Percentiles rank a stretch among this genome's conserved stretches.
phyloP scores from a whole-genome alignment of 1,140 invertebrate genomes.

The Eumaeus atala region DNA sequence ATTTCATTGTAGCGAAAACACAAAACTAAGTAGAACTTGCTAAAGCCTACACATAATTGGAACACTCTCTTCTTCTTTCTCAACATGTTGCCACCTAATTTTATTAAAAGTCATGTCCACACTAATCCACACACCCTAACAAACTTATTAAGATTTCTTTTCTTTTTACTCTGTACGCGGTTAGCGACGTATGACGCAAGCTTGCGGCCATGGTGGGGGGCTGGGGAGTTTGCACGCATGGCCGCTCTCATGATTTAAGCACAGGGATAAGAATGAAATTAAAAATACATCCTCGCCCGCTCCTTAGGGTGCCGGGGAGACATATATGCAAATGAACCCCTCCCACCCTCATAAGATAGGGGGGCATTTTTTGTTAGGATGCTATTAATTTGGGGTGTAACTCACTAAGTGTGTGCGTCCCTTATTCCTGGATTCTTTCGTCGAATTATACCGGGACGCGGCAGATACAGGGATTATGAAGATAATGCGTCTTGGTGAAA shows the following conservation, averaged over 20 bases:
- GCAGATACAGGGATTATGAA: slow-evolving; percentile 49
- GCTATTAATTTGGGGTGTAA: slow-evolving; percentile 73
- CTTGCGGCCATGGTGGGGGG: slow-evolving; percentile 44
- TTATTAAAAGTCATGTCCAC: slow-evolving; percentile 38
- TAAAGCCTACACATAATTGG: no score
- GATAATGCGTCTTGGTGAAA: slow-evolving; percentile 30
- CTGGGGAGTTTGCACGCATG: slow-evolving; percentile 58
- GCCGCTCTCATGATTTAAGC: slow-evolving; percentile 73
- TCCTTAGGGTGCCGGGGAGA: slow-evolving; percentile 67
- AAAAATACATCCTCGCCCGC: slow-evolving; percentile 71
- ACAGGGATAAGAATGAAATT: slow-evolving; percentile 73
- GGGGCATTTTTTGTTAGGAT: slow-evolving; percentile 69
- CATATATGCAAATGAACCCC: slow-evolving; percentile 72
- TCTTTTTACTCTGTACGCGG: slow-evolving; percentile 71
- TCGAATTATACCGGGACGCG: slow-evolving; percentile 62
- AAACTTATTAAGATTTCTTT: slow-evolving; percentile 74
- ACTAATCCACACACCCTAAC: slow-evolving; percentile 53
- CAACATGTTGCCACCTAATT: no score
- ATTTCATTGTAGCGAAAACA: no score
- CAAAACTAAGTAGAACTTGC: no score
- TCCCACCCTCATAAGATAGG: slow-evolving; percentile 56
- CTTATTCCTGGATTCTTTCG: slow-evolving; percentile 41
- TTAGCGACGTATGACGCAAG: slow-evolving; percentile 72
- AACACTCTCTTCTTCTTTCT: no score
- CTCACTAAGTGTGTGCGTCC: slow-evolving; percentile 56